These are phyloP conservation scores for Drosophila falleni DNA, from an alignment of 2,888 invertebrate species.

Conservation along the genomic window DNA sequence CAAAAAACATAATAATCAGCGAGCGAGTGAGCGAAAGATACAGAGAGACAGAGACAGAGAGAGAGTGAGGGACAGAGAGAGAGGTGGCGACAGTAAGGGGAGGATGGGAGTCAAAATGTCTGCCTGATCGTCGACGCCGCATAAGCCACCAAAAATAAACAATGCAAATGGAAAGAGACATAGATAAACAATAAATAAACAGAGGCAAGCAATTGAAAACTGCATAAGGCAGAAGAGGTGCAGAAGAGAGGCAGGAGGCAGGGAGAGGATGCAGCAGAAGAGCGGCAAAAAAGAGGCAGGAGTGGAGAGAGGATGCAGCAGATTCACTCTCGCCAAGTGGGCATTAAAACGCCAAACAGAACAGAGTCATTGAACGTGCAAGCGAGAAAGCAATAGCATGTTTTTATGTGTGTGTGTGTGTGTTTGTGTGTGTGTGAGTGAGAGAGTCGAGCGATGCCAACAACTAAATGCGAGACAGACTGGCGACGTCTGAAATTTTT, in stretches of 20 bases:
- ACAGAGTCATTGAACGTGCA: conserved; percentile 68
- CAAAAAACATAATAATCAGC: conserved; percentile 76
- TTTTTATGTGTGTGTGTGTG: conserved; percentile 1
- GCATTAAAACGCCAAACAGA: conserved; percentile 33
- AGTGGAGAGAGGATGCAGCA: neutral
- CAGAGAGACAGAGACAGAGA: conserved; percentile 17
- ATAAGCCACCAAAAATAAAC: conserved; percentile 74
- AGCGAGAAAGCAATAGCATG: conserved; percentile 9
- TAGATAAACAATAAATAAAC: conserved; percentile 80
- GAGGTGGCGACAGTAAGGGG: neutral
- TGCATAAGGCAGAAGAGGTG: conserved; percentile 38
- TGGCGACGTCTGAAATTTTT: conserved; percentile 48
- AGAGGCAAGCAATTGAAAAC: conserved; percentile 66
- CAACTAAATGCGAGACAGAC: conserved; percentile 52
- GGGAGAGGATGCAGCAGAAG: conserved; percentile 4
- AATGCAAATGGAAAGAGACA: conserved; percentile 67
- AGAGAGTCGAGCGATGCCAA: conserved; percentile 19
- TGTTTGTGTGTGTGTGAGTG: conserved; percentile 10
- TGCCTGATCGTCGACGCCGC: conserved; percentile 64
- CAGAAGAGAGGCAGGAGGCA: neutral
- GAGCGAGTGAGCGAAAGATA: conserved; percentile 16
- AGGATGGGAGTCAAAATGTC: conserved; percentile 23
- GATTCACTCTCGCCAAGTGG: conserved; percentile 30
- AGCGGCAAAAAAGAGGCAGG: neutral
- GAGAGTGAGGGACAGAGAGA: neutral